phyloP scores from a whole-genome alignment of 1,140 invertebrate genomes.

The Parasteatoda tepidariorum region DNA sequence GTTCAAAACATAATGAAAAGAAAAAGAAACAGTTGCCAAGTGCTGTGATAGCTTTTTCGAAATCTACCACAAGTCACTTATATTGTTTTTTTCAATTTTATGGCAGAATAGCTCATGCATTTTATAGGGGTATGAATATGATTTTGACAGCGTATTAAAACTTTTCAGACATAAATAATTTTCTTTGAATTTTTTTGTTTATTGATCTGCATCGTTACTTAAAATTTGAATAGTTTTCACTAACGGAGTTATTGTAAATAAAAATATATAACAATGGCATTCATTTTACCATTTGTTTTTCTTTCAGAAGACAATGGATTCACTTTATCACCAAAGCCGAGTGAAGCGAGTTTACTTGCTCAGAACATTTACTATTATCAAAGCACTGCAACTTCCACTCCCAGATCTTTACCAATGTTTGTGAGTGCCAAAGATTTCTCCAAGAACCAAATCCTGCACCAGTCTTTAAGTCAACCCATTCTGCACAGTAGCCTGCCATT shows the following conservation, averaged over 20 bases:
- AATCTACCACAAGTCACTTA: no score
- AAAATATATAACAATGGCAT: background rate
- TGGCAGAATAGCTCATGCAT: no score
- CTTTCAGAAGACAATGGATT: slow-evolving; percentile 28
- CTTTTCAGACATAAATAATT: background rate
- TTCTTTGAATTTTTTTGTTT: background rate
- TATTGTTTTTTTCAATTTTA: no score
- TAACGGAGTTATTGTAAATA: no score
- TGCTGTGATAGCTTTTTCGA: no score
- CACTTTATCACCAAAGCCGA: slow-evolving; percentile 11
- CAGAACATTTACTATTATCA: slow-evolving; percentile 29
- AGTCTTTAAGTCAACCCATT: background rate
- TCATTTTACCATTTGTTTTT: background rate
- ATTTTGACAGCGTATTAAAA: no score
- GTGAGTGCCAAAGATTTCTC: slow-evolving; percentile 21
- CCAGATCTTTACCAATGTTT: slow-evolving; percentile 29
- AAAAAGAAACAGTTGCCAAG: no score
- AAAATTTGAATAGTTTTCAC: no score
- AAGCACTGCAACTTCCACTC: background rate
- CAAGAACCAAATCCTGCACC: slow-evolving; percentile 8
- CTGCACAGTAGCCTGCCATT: background rate
- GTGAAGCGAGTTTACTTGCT: slow-evolving; percentile 11
- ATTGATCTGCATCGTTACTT: no score
- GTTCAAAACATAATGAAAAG: no score
- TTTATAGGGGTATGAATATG: no score